Percentiles rank a stretch among this genome's conserved stretches.
Evolutionary conservation across 2,113 vertebrate species (phyloP).

Genomic region (Thunnus maccoyii): DNA sequence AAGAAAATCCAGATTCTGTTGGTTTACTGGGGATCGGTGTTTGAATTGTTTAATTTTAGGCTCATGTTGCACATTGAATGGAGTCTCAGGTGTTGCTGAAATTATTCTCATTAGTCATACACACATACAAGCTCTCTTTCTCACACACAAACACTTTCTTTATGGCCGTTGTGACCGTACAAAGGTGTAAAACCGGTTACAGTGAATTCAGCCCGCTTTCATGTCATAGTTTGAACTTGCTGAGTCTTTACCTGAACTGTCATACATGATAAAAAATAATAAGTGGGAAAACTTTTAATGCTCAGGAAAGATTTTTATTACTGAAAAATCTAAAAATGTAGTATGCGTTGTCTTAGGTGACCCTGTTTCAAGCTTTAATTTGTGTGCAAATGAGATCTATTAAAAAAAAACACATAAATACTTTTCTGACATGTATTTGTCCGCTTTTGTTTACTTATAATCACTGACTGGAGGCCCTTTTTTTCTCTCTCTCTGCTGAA

Average conservation of each 20-base stretch:
- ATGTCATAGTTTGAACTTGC: background rate
- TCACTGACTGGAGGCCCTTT: background rate
- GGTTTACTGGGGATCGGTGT: background rate
- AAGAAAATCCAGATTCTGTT: background rate
- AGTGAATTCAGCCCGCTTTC: background rate
- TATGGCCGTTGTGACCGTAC: background rate
- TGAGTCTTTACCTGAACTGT: background rate
- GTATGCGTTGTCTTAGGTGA: background rate
- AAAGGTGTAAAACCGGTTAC: conserved; percentile 58
- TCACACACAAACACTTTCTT: conserved; percentile 15
- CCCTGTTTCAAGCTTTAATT: background rate
- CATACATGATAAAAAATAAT: background rate
- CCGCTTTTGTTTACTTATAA: background rate
- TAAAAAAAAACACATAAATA: background rate
- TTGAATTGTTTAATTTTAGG: conserved; percentile 26
- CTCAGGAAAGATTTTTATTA: background rate
- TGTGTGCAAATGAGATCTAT: background rate
- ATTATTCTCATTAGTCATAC: conserved; percentile 56
- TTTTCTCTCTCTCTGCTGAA: background rate
- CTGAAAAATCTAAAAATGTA: background rate
- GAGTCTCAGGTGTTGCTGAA: conserved; percentile 49
- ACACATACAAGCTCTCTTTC: background rate
- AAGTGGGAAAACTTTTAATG: background rate
- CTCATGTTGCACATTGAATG: background rate
- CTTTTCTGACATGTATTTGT: background rate